Base-by-base conservation (phyloP, 2,797 vertebrate species). In the Aulostomus chinensis region DNA sequence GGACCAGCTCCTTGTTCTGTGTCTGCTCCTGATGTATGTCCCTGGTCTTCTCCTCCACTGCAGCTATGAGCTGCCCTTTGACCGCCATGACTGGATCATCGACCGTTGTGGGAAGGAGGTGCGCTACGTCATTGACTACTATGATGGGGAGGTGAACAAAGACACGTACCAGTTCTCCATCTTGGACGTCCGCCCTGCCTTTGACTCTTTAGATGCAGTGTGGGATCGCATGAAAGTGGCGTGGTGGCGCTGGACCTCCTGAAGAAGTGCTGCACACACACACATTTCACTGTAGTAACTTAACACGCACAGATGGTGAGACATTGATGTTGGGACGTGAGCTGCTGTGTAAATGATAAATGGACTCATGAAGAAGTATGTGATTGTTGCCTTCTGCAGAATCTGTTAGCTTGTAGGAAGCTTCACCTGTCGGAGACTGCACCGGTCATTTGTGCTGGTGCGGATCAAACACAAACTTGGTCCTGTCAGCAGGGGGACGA, bases 231-330 rank as follows among this genome's bases (percentile, higher is more conserved):
- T 93, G 91, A 98, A 93, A 81, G 95, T 98, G 21, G 89, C 96
- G 26, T 98, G 94, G 93, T 98, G 95, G 97, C 91, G 95, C 54
- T 98, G 96, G 96, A 95, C 93, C 36, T 98, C 94, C 0, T 96
- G 88, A 87, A 65, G 22, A 5, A 45, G 24, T 10, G 5, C 0
- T 1, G 20, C 4, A 11, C 20, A 8, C 21, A 26, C 7, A 21
- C 9, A 17, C 0, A 15, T 1, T 30, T 62, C 4, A 47, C 22
- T 2, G 17, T 50, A 37, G 37, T 15, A 35, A 41, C 11, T 22
- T 6, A 7, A 39, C 1, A 29, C 20, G 16, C 15, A 26, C 13
- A 35, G 12, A 26, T 16, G 13, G 34, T 65, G 48, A 28, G 7
- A 7, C 6, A 25, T 25, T n/a, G n/a, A n/a, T n/a, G n/a, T n/a